Evolutionary conservation across 2,113 vertebrate species (phyloP).

Genomic region (Dolichotis patagonum): DNA sequence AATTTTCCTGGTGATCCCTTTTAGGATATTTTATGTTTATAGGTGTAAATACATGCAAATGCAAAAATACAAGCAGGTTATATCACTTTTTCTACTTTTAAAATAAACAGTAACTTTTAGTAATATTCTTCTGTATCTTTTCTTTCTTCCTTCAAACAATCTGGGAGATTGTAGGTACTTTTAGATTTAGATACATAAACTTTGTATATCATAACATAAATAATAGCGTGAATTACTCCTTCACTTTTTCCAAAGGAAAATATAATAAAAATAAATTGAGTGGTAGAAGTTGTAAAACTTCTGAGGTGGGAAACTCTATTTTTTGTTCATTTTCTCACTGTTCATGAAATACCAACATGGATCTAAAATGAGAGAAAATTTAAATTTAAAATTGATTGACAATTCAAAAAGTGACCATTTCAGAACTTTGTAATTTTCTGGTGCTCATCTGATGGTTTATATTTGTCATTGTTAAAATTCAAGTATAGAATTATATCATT

Average conservation of each 20-base stretch:
- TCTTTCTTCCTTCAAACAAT: rapidly evolving
- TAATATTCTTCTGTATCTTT: not conserved
- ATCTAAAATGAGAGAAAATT: not conserved
- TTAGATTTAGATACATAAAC: not conserved
- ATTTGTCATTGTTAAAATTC: conserved; percentile 10
- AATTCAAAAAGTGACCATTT: not conserved
- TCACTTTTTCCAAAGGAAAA: not conserved
- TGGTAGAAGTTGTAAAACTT: not conserved
- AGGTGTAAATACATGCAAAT: not conserved
- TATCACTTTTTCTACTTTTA: not conserved
- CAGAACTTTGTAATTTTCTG: not conserved
- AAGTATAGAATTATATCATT: not conserved
- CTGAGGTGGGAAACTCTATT: not conserved
- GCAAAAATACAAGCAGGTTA: not conserved
- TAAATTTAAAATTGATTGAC: not conserved
- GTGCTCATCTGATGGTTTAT: not conserved
- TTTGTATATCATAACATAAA: not conserved
- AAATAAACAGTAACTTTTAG: not conserved
- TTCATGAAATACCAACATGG: not conserved
- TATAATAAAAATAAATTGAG: conserved; percentile 18
- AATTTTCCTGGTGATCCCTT: conserved; percentile 8
- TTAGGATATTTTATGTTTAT: not conserved
- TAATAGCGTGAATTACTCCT: not conserved
- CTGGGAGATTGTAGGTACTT: not conserved
- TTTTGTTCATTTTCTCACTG: conserved; percentile 8